Percentiles rank a stretch among this genome's conserved stretches.
These are phyloP conservation scores for Lichenostomus cassidix DNA, from an alignment of 2,113 vertebrate genomes.

Conservation along the genomic window DNA sequence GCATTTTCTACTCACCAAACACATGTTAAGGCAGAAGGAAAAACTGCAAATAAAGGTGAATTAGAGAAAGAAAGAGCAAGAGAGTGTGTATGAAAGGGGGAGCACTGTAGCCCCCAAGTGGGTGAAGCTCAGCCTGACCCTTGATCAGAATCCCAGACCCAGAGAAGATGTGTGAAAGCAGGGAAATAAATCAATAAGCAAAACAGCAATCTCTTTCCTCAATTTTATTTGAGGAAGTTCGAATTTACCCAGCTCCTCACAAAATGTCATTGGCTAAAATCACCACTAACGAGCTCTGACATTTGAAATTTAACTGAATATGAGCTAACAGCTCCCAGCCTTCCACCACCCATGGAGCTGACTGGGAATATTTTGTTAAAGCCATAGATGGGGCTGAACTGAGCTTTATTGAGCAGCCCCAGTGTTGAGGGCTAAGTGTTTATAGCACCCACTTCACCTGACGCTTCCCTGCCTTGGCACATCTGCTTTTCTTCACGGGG, in stretches of 20 bases:
- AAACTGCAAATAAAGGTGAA: conserved; percentile 9
- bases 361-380: conserved; percentile 70
- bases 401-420: conserved; percentile 68
- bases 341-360: conserved; percentile 74
- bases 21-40: neutral
- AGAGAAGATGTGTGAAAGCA: conserved; percentile 54
- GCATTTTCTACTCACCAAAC: neutral
- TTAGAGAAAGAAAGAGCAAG: neutral
- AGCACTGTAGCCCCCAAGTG: conserved; percentile 21
- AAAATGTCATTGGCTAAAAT: conserved; percentile 76
- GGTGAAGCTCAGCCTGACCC: conserved; percentile 50
- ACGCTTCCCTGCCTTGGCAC: conserved; percentile 29
- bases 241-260: conserved; percentile 64
- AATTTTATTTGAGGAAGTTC: conserved; percentile 74
- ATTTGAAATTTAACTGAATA: conserved; percentile 73
- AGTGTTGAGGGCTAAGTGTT: conserved; percentile 64
- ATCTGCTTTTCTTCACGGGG: conserved; percentile 58
- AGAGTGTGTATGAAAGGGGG: neutral
- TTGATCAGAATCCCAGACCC: neutral
- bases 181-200: conserved; percentile 58
- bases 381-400: neutral
- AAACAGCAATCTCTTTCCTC: conserved; percentile 64
- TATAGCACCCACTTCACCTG: conserved; percentile 60
- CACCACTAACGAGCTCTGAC: conserved; percentile 77
- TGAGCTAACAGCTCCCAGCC: conserved; percentile 73